Percentiles rank a stretch among this genome's conserved stretches.
phyloP scores from a whole-genome alignment of 2,888 invertebrate genomes.

The Cryptocephalus moraei region DNA sequence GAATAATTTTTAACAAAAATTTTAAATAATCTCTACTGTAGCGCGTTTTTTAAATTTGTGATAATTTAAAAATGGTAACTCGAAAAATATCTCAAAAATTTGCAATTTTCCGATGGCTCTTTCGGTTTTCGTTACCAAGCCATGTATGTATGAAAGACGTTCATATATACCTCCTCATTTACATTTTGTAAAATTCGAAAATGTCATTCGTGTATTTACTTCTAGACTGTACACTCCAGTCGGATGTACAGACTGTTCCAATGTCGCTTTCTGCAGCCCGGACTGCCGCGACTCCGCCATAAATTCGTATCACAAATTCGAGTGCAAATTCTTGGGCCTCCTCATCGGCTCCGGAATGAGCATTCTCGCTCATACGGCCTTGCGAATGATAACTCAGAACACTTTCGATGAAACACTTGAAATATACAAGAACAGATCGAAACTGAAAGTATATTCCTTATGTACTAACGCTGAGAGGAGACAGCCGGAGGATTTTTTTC shows the following conservation, averaged over 20 bases:
- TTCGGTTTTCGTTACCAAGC: no score
- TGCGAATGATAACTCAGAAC: constrained; percentile 67
- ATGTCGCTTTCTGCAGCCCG: constrained; percentile 64
- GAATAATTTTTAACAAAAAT: no score
- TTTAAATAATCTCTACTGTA: no score
- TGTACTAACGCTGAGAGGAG: constrained; percentile 56
- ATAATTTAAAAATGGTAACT: no score
- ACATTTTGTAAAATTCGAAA: no score
- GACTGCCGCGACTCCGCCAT: constrained; percentile 56
- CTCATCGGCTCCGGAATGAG: constrained; percentile 73
- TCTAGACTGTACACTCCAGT: constrained; percentile 53
- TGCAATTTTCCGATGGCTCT: no score
- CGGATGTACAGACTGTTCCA: constrained; percentile 63
- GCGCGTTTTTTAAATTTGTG: no score
- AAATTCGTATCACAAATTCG: constrained; percentile 59
- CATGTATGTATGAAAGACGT: no score
- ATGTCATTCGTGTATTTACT: no score
- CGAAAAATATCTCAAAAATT: no score
- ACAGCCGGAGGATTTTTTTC: constrained; percentile 57
- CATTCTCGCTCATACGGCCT: constrained; percentile 61
- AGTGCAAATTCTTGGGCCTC: constrained; percentile 64
- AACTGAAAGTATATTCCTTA: constrained; percentile 48
- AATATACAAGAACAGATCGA: constrained; percentile 40
- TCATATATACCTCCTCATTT: no score
- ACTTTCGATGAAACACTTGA: constrained; percentile 41